Evolutionary conservation across 2,797 vertebrate species (phyloP), one percentile per base, ranked within the genome.

Genomic region (Sebastes vulpes): DNA sequence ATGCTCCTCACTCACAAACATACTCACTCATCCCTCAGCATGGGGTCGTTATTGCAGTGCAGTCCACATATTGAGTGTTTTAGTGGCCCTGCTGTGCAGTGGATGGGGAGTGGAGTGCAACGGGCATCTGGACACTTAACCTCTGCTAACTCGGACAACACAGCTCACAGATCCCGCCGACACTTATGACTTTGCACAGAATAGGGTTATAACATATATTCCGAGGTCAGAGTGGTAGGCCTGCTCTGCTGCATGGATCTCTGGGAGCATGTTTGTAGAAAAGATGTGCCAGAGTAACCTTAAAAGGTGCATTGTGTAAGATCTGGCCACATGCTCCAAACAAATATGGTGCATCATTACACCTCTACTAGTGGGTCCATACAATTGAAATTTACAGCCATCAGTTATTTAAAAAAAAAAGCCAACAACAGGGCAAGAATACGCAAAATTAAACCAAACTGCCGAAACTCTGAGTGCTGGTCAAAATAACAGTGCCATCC

Each of bases 51-150:
- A 79, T 50, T 64, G 72, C 52, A 61, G 59, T 64, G 35, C 28
- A 65, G 77, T 86, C 68, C 77, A 83, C 81, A 84, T 76, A 81
- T 69, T 73, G 78, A 83, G 79, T 72, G 84, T 72, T 72, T 77
- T 61, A 46, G 75, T 78, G 70, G 46, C 31, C 89, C 74, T 35
- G 83, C 88, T 89, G 89, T 70, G 86, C 58, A 9, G 12, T 42
- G 59, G 69, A 78, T 74, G 65, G 61, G 38, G 72, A 86, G 70
- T 32, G 9, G 28, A 84, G 80, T 38, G 50, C 18, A 28, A 20
- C 57, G 75, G 84, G 75, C 67, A 72, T 76, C 74, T 71, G 74
- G 72, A 67, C 83, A 87, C 75, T 90, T 92, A 87, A 89, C 83
- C 86, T 70, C 66, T 9, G 12, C 77, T 73, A 57, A 80, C 48